Evolutionary conservation across 35 echinoderm and acorn worm genomes (phyloP), one percentile per base, ranked within the genome.

Genomic region (Holothuria glaberrima): DNA sequence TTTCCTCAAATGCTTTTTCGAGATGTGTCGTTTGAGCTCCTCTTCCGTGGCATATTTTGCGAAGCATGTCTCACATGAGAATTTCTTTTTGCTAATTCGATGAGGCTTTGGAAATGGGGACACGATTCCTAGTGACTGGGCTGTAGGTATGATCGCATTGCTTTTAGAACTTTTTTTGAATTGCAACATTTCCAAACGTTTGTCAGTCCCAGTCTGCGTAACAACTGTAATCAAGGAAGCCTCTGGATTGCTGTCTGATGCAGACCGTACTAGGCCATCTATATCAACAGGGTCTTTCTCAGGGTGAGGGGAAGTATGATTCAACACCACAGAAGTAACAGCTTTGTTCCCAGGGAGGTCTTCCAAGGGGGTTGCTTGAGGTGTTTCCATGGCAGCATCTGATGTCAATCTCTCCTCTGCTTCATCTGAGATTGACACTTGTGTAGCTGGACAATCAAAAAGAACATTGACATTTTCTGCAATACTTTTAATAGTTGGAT

Each of bases 121-220:
- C 46, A 86, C 32, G 3, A 99, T 99, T 29, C 97, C 97, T 4
- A 99, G 85, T 10, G 97, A 99, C 70, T 95, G 90, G 0, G 89
- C 71, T 14, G 97, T 99, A 1, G 97, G 97, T 18, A 99, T 99
- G 48, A 99, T 93, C 3, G 97, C 97, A 52, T 99, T 84, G 70
- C 97, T 99, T 59, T 95, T 94, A 6, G 63, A 50, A 59, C 97
- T 99, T 67, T 91, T 94, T 69, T 89, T 92, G 65, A 99, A 99
- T 34, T 99, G 97, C 13, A 94, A 92, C 20, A 91, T 88, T 21
- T 88, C 92, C 0, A 90, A 91, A 38, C 88, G 88, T 20, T 86
- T 87, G 57, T 90, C 83, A 12, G 77, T 89, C 14, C 75, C 88
- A 22, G 45, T 50, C 56, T 98, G 95, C 19, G 92, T 91, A 0